Conservation (phyloP, 2,113 vertebrate species). For the Phoenicopterus ruber region DNA sequence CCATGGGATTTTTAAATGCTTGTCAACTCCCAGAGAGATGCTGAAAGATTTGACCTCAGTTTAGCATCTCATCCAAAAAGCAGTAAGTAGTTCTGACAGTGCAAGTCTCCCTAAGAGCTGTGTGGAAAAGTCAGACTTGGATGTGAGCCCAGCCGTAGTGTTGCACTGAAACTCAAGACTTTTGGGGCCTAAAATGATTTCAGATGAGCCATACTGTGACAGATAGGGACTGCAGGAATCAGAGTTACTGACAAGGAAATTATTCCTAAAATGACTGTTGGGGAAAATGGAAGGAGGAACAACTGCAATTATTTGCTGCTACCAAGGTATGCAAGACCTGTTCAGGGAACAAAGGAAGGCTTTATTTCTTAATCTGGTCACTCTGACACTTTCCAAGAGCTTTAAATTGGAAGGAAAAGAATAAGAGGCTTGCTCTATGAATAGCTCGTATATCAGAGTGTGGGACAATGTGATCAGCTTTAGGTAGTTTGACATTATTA, state of each 20-base stretch:
- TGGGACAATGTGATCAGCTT: not conserved
- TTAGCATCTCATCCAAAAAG: not conserved
- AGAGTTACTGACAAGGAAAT: not conserved
- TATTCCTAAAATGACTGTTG: not conserved
- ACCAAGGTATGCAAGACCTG: not conserved
- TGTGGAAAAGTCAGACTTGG: not conserved
- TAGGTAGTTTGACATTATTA: not conserved
- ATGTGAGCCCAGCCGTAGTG: not conserved
- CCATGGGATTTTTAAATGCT: conserved; percentile 2
- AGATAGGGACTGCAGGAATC: not conserved
- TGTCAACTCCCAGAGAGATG: not conserved
- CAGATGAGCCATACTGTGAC: not conserved
- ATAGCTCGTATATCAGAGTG: not conserved
- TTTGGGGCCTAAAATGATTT: not conserved
- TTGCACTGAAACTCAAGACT: not conserved
- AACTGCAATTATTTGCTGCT: not conserved
- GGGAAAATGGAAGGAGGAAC: not conserved
- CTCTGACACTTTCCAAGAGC: not conserved
- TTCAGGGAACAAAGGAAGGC: not conserved
- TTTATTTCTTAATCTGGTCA: not conserved
- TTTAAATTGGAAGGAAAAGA: not conserved
- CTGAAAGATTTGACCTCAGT: not conserved
- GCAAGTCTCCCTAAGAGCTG: not conserved
- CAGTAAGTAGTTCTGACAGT: conserved; percentile 1
- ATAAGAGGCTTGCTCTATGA: not conserved